Base-by-base conservation (phyloP, 2,888 invertebrate genomes). In the Scaptodrosophila latifasciaeformis region DNA sequence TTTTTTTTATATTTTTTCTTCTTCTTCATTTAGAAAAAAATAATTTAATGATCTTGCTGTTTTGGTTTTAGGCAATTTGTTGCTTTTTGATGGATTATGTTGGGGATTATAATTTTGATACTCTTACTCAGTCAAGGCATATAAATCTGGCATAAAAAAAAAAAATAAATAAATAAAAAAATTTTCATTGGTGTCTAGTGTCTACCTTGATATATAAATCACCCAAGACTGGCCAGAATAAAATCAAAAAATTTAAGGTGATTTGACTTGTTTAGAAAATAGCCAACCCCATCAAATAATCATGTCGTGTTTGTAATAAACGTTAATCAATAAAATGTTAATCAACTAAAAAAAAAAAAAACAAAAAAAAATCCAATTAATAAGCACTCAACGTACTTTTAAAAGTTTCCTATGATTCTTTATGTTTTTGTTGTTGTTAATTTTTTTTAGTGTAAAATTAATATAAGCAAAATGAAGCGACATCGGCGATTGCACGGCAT, bases 1-100 rank as follows among this genome's bases (percentile, higher is more conserved):
- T 63, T 76, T 79, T 59, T 58, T 70, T 78, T 81, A 61, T 78
- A 61, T 59, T n/a, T n/a, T n/a, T n/a, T n/a, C n/a, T n/a, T n/a
- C n/a, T n/a, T n/a, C n/a, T n/a, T n/a, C n/a, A 65, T 67, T 59
- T 54, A n/a, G n/a, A n/a, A n/a, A n/a, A n/a, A n/a, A 54, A 63
- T 66, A 66, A 54, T 58, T 49, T 49, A 56, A 74, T 78, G 81
- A 81, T 72, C 76, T 78, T 58, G 75, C 67, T 70, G 60, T 60
- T 51, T 53, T 57, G 70, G 67, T 58, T 70, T 78, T 67, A 42
- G 76, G 57, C 65, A 70, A 63, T 78, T 78, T 70, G 52, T 66
- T 49, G 37, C 3, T 24, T 46, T 45, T 68, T 81, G 79, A 81
- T 81, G 76, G 76, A 72, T 81, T 81, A 62, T 52, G 70, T 64